These are phyloP conservation scores for Potamarius usumacintae DNA, from an alignment of 2,113 vertebrate species.

Conservation along the genomic window DNA sequence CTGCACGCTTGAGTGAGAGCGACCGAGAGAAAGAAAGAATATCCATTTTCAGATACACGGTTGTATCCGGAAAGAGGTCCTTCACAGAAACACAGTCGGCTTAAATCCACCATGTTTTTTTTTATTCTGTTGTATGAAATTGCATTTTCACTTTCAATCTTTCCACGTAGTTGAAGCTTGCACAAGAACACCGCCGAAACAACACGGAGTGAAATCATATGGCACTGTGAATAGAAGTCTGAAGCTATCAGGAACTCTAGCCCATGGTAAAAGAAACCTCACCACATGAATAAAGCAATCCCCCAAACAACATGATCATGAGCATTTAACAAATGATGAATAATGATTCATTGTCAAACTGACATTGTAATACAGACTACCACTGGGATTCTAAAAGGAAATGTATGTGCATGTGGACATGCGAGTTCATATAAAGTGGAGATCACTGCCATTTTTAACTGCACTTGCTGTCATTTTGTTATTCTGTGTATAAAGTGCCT, in stretches of 20 bases:
- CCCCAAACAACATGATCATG: slow-evolving; percentile 37
- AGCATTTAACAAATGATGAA: slow-evolving; percentile 29
- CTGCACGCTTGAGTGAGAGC: background rate
- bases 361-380: background rate
- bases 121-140: slow-evolving; percentile 20
- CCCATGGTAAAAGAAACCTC: slow-evolving; percentile 33
- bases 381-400: slow-evolving; percentile 12
- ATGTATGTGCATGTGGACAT: background rate
- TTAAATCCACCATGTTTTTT: slow-evolving; percentile 13
- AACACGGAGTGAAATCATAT: slow-evolving; percentile 29
- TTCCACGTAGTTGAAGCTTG: slow-evolving; percentile 22
- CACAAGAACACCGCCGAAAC: slow-evolving; percentile 11
- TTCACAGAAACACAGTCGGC: slow-evolving; percentile 10
- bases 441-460: slow-evolving; percentile 35
- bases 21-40: background rate
- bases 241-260: slow-evolving; percentile 3
- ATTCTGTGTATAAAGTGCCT: too few relatives aligned
- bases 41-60: slow-evolving; percentile 22
- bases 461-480: slow-evolving; percentile 10
- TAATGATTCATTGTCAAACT: slow-evolving; percentile 31
- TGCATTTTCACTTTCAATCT: slow-evolving; percentile 14
- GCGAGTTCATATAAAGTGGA: background rate
- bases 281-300: slow-evolving; percentile 32
- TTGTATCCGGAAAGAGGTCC: background rate
- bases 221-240: slow-evolving; percentile 35